Conservation (phyloP, 2,888 invertebrate genomes). For the Phengaris alcon region DNA sequence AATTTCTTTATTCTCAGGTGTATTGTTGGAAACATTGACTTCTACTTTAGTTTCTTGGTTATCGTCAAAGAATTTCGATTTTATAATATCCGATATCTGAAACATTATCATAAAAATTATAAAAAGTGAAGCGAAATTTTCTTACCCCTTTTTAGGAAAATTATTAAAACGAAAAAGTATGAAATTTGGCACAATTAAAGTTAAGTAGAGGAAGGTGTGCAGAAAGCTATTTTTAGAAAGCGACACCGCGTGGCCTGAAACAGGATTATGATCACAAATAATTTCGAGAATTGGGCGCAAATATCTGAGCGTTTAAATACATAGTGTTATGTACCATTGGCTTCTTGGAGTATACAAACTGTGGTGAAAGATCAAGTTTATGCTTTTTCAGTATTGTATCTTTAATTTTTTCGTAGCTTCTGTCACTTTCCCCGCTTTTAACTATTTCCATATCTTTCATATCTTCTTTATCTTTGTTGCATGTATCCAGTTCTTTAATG, state of each 20-base stretch:
- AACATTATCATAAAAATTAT: constrained; percentile 33
- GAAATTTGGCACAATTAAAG: too few species aligned
- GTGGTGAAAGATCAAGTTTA: constrained; percentile 62
- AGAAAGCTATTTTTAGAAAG: too few species aligned
- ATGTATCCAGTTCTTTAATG: constrained; percentile 29
- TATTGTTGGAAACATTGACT: constrained; percentile 11
- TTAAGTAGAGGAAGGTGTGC: too few species aligned
- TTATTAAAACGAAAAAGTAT: too few species aligned
- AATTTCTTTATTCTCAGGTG: constrained; percentile 17
- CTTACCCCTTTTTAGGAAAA: too few species aligned
- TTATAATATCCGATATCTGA: constrained; percentile 48
- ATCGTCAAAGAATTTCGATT: constrained; percentile 59
- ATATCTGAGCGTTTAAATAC: not conserved
- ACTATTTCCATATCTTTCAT: constrained; percentile 48
- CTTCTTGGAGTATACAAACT: constrained; percentile 63
- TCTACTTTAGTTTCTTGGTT: constrained; percentile 36
- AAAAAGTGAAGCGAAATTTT: too few species aligned
- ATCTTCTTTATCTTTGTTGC: constrained; percentile 39
- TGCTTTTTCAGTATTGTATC: constrained; percentile 60
- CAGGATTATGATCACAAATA: too few species aligned
- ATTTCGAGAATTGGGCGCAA: too few species aligned
- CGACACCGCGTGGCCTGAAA: too few species aligned
- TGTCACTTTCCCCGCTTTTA: constrained; percentile 43
- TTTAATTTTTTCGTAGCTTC: constrained; percentile 36
- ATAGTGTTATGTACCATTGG: constrained; percentile 42